Percentiles rank a stretch among this genome's conserved stretches.
Conservation (phyloP, 2,888 invertebrate species). For the Shargacucullia verbasci region DNA sequence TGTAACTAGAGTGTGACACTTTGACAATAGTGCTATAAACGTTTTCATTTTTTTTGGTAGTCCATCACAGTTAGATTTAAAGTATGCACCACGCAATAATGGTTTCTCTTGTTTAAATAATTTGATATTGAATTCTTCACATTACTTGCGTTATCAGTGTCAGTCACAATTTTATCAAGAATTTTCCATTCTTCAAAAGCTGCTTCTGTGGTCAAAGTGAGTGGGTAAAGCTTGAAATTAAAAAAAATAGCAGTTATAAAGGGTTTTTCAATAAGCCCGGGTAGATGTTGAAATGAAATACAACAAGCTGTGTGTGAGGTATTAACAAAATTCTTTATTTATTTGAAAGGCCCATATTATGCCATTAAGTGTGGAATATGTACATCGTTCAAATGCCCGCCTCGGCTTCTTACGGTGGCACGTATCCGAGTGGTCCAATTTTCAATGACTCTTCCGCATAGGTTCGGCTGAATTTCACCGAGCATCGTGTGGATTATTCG, state of each 20-base stretch:
- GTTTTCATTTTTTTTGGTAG: not conserved
- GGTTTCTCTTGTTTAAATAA: slow-evolving; percentile 7
- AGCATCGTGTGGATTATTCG: too few species aligned
- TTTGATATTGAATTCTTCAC: slow-evolving; percentile 2
- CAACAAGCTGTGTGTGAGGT: too few species aligned
- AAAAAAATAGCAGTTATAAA: slow-evolving; percentile 7
- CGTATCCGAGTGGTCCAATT: too few species aligned
- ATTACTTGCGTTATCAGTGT: slow-evolving; percentile 1
- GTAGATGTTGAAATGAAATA: too few species aligned
- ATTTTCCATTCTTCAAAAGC: slow-evolving; percentile 6
- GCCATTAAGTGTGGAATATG: too few species aligned
- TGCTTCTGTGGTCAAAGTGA: not conserved
- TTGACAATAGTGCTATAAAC: not conserved
- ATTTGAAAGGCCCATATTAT: too few species aligned
- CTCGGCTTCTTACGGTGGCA: too few species aligned
- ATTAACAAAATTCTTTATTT: too few species aligned
- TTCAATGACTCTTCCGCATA: too few species aligned
- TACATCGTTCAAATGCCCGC: too few species aligned
- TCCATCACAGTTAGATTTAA: slow-evolving; percentile 1
- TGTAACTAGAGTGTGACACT: slow-evolving; percentile 3
- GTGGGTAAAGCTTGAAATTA: not conserved
- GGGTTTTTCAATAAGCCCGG: too few species aligned
- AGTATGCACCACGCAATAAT: slow-evolving; percentile 4
- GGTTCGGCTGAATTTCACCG: too few species aligned
- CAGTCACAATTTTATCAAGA: slow-evolving; percentile 1